Base-by-base conservation (phyloP, 2,797 vertebrate genomes). In the Labroides dimidiatus region DNA sequence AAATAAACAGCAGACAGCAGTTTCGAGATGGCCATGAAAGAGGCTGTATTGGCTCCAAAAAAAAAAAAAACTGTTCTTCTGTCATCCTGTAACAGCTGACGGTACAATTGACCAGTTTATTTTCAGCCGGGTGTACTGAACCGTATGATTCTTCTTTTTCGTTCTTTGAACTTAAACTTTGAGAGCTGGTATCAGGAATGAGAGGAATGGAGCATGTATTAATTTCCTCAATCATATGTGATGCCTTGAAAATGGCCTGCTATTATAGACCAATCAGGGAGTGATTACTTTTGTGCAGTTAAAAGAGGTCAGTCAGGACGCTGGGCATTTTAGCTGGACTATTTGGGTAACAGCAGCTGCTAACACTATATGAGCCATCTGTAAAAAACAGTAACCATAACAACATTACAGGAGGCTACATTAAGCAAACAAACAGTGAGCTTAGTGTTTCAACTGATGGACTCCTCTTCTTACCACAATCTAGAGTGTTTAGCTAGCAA, bases 1-100 rank as follows among this genome's bases (percentile, higher is more conserved):
- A 73, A 67, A 84, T 66, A 61, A 88, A 86, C 56, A 64, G 47
- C 50, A 66, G 14, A 70, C 19, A 62, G 52, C 59, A 49, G 70
- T 80, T 69, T 23, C 67, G 41, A 61, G 43, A 49, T 21, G 10
- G 39, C 27, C 20, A n/a, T 64, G 58, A 65, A 75, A 52, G 61
- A 59, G 37, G 15, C 37, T 17, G 41, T 12, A 24, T 66, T 56
- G 1, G 17, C 19, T 73, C 20, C 14, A 37, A 16, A 33, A 69
- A 61, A 16, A 37, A 16, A 33, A 69, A 61, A 2, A 62, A 59
- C 4, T 0, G 2, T 47, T 1, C 41, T 56, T 55, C 24, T 19
- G 42, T 63, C 23, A 7, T 23, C 27, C 3, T 17, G 17, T 27
- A 39, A 41, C 37, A 53, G 45, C 52, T 64, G 78, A 54, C 1